Percentiles rank a stretch among this genome's conserved stretches.
Conservation (phyloP, 2,888 invertebrate genomes). For the Andrena fulva region DNA sequence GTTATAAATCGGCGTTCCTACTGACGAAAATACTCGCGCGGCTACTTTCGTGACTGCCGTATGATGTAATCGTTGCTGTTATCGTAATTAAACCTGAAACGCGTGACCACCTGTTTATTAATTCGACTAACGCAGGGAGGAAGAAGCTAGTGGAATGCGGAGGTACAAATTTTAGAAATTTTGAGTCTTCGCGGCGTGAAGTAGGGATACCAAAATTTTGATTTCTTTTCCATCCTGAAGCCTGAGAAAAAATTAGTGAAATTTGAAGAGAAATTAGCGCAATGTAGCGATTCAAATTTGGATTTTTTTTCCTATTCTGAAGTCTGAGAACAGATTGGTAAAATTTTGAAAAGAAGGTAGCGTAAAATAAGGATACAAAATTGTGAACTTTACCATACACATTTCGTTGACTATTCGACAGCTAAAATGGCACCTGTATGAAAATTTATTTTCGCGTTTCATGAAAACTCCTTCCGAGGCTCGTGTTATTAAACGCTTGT, state of each 20-base stretch:
- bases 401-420: too few relatives aligned
- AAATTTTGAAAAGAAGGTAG: too few relatives aligned
- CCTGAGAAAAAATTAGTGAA: not conserved
- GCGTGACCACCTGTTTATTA: conserved; percentile 1
- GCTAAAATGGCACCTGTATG: too few relatives aligned
- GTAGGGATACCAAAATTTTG: too few relatives aligned
- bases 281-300: rapidly evolving
- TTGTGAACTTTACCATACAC: too few relatives aligned
- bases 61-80: conserved; percentile 16
- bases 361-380: too few relatives aligned
- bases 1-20: conserved; percentile 30
- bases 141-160: not conserved
- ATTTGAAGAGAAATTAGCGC: not conserved
- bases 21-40: conserved; percentile 1
- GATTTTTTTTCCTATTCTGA: too few relatives aligned
- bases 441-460: not conserved
- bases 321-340: too few relatives aligned
- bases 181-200: too few relatives aligned
- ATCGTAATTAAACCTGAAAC: conserved; percentile 38
- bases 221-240: too few relatives aligned
- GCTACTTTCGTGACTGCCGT: not conserved
- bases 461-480: not conserved
- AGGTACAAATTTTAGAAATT: too few relatives aligned
- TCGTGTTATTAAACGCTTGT: not conserved
- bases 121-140: not conserved